Evolutionary conservation across 2,113 vertebrate species (phyloP), one percentile per base, ranked within the genome.

Genomic region (Strix aluco): DNA sequence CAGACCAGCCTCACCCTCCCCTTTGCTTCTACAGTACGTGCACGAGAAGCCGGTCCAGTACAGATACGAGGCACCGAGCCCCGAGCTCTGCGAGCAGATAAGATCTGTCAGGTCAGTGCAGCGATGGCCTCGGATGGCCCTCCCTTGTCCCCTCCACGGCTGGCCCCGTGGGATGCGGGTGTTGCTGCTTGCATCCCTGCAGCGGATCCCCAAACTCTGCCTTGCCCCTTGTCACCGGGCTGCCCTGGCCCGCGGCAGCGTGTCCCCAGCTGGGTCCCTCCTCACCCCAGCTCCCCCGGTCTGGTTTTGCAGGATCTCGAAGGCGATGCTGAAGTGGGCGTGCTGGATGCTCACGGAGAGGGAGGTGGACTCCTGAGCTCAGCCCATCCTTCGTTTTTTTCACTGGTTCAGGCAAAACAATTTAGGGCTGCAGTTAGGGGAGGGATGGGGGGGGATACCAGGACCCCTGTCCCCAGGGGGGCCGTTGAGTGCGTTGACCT

Each of bases 241-340:
- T 86, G 59, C 47, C 52, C 29, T 0, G 1, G 11, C 2, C 5
- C 1, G 1, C 2, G 9, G 32, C 4, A 3, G 21, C 8, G 1
- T 38, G n/a, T 58, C 85, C 21, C 40, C 57, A 61, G 34, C 27
- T 0, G 2, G 11, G 13, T 65, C 79, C 52, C 22, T 57, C 54
- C 66, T 96, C 73, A 95, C 51, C 11, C 20, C 25, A 15, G 6
- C 58, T 84, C 17, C 3, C 40, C 8, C 2, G 12, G 10, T 89
- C 58, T 67, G 72, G 5, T 81, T 88, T 84, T 5, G 6, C 94
- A 97, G 97, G 89, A 91, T 97, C 78, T 95, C 97, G 0, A 51
- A 95, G 58, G 94, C 81, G 2, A 95, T 97, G 97, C 66, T 97
- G 92, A 91, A 72, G 46, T 95, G 97, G 96, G 95, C 96, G 0